These are phyloP conservation scores for Gymnorhina tibicen DNA, from an alignment of 2,113 vertebrate species.

Conservation along the genomic window DNA sequence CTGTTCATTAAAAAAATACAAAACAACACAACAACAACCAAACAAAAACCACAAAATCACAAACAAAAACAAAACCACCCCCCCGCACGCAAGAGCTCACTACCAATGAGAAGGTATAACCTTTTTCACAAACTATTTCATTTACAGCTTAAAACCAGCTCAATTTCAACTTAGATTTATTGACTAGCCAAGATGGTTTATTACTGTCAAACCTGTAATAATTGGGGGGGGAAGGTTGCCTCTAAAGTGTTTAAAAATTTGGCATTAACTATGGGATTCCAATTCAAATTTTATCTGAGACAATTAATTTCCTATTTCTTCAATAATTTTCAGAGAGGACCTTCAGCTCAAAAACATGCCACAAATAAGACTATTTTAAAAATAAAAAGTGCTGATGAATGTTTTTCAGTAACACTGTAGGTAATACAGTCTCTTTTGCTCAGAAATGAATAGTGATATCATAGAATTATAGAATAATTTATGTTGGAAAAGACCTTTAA, in stretches of 20 bases:
- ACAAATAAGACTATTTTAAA: not conserved
- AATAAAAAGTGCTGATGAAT: not conserved
- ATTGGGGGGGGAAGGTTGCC: not conserved
- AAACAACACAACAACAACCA: not conserved
- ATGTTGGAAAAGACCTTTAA: not conserved
- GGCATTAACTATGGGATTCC: not conserved
- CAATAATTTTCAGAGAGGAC: not conserved
- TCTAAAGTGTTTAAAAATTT: not conserved
- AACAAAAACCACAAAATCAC: not conserved
- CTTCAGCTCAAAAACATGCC: not conserved
- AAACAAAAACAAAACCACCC: not conserved
- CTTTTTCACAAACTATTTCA: not conserved
- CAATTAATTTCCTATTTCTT: not conserved
- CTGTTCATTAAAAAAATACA: not conserved
- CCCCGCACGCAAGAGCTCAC: not conserved
- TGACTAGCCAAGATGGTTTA: not conserved
- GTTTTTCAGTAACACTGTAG: not conserved
- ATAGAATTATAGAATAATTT: not conserved
- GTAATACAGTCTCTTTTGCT: not conserved
- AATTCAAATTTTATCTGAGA: conserved; percentile 3
- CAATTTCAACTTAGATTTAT: not conserved
- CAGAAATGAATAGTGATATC: not conserved
- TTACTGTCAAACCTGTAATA: not conserved
- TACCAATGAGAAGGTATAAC: not conserved
- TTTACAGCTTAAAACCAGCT: not conserved